A percentile compares a stretch with the other conserved stretches of the same genome.
Conservation (phyloP, 2,888 invertebrate genomes). For the Notodonta dromedarius region DNA sequence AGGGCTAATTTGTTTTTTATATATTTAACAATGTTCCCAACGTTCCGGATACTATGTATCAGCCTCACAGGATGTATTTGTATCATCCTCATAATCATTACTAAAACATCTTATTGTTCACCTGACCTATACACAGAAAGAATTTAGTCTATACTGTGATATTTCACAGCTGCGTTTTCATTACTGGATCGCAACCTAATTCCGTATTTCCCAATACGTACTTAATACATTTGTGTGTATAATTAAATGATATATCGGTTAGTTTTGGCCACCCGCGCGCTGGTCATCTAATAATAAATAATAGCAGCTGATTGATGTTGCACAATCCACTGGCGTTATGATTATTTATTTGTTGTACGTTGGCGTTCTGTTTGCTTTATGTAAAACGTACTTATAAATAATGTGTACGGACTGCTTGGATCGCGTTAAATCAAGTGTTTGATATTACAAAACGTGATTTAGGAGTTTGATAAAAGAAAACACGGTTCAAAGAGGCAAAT, state of each 20-base stretch:
- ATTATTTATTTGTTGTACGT: conserved; percentile 35
- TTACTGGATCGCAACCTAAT: neutral
- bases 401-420: conserved; percentile 3
- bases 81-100: too few relatives aligned
- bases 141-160: too few relatives aligned
- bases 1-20: too few relatives aligned
- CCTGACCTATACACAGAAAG: too few relatives aligned
- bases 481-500: neutral
- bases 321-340: conserved; percentile 37
- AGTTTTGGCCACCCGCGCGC: conserved; percentile 54
- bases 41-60: too few relatives aligned
- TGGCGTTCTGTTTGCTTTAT: conserved; percentile 27
- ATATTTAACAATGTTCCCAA: too few relatives aligned
- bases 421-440: conserved; percentile 3
- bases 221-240: conserved; percentile 53
- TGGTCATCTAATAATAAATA: conserved; percentile 46
- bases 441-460: conserved; percentile 2
- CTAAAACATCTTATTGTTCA: too few relatives aligned
- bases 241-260: conserved; percentile 58
- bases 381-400: conserved; percentile 19
- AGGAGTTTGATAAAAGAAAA: neutral
- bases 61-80: too few relatives aligned
- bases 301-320: conserved; percentile 48
- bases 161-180: neutral
- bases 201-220: conserved; percentile 27